Percentiles rank a stretch among this genome's conserved stretches.
Evolutionary conservation across 2,113 vertebrate species (phyloP).

Genomic region (Oostethus manadensis): DNA sequence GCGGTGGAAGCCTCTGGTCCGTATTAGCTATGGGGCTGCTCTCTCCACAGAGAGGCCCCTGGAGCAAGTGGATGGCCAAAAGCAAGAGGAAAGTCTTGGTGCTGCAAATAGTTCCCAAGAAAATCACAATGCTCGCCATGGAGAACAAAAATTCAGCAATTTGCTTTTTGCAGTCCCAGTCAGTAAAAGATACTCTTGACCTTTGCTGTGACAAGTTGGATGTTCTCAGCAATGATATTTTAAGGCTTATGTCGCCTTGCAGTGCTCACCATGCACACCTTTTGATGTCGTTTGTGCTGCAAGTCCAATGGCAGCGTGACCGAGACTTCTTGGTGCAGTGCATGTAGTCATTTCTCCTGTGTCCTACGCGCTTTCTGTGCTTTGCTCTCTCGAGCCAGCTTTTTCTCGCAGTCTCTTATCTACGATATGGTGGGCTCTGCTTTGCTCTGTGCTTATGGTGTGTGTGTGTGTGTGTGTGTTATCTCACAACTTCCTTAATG

Average conservation of each 20-base stretch:
- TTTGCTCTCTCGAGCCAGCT: constrained; percentile 59
- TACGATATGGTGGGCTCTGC: constrained; percentile 80
- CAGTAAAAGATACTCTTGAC: constrained; percentile 21
- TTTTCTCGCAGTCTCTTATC: constrained; percentile 87
- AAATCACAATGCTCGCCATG: constrained; percentile 63
- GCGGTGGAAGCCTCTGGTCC: constrained; percentile 70
- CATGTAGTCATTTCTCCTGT: constrained; percentile 67
- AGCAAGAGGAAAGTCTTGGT: constrained; percentile 52
- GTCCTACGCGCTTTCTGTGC: constrained; percentile 69
- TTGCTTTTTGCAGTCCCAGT: constrained; percentile 12
- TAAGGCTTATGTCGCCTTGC: constrained; percentile 46
- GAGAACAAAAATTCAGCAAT: constrained; percentile 37
- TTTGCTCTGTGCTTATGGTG: constrained; percentile 73
- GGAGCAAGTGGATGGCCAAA: constrained; percentile 44
- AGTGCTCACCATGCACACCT: constrained; percentile 59
- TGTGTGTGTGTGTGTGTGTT: constrained; percentile 52
- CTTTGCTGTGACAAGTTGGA: constrained; percentile 31
- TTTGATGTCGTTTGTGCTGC: constrained; percentile 66
- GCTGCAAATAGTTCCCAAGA: constrained; percentile 53
- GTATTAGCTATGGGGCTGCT: constrained; percentile 80
- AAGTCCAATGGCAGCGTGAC: constrained; percentile 79
- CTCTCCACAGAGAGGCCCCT: constrained; percentile 60
- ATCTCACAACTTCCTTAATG: constrained; percentile 97
- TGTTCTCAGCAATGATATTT: constrained; percentile 19
- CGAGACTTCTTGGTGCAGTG: constrained; percentile 57